Evolutionary conservation across 2,888 invertebrate genomes (phyloP).

Genomic region (Tetragonisca angustula): DNA sequence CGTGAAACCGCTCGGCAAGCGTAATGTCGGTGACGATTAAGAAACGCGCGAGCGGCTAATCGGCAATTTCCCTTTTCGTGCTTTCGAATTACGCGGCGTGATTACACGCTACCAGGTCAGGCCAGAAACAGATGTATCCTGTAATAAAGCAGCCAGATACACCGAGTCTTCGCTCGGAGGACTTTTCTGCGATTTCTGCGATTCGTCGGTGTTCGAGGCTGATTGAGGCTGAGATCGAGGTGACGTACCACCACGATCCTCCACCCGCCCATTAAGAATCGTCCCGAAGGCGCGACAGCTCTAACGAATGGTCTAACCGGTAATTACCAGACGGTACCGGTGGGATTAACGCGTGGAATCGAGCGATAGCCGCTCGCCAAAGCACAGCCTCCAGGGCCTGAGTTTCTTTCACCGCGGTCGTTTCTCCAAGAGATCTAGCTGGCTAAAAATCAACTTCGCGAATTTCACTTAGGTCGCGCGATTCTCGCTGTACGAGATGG

Average conservation of each 20-base stretch:
- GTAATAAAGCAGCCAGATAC: conserved; percentile 72
- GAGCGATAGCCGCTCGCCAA: conserved; percentile 16
- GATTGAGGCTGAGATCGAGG: conserved; percentile 30
- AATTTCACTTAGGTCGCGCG: no score
- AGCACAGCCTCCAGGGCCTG: neutral
- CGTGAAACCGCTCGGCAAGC: conserved; percentile 29
- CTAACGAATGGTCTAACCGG: conserved; percentile 52
- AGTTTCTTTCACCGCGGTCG: neutral
- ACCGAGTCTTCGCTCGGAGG: conserved; percentile 45
- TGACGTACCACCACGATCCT: neutral
- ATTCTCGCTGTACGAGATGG: no score
- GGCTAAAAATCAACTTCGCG: no score
- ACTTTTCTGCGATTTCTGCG: conserved; percentile 24
- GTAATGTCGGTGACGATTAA: conserved; percentile 67
- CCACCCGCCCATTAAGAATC: conserved; percentile 47
- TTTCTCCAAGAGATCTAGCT: neutral
- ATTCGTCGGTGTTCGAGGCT: conserved; percentile 32
- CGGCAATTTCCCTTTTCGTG: conserved; percentile 78
- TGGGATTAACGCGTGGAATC: conserved; percentile 46
- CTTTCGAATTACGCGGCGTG: conserved; percentile 78
- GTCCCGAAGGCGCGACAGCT: conserved; percentile 53
- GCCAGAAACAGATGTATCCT: conserved; percentile 76
- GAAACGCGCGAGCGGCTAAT: conserved; percentile 74
- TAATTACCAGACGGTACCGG: conserved; percentile 43
- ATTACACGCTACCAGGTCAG: conserved; percentile 73